These are phyloP conservation scores for Xylota segnis DNA, from an alignment of 2,888 invertebrate genomes.

Conservation along the genomic window DNA sequence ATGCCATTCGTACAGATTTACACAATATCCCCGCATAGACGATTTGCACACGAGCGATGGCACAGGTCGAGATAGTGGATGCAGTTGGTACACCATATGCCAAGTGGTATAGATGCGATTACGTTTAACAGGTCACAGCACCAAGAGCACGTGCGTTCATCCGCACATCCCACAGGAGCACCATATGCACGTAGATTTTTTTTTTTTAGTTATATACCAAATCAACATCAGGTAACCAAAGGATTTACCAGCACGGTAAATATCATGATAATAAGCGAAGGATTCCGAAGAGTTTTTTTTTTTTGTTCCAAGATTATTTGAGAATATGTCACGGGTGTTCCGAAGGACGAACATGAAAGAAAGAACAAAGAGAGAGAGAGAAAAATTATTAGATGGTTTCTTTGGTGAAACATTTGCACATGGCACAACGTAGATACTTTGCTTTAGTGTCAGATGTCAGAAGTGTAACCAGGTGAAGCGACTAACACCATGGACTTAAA, in stretches of 20 bases:
- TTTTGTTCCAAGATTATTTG: constrained; percentile 12
- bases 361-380: constrained; percentile 12
- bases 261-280: constrained; percentile 20
- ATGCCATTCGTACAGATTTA: constrained; percentile 17
- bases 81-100: constrained; percentile 42
- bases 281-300: constrained; percentile 29
- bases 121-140: constrained; percentile 64
- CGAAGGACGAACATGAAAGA: constrained; percentile 15
- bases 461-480: constrained; percentile 19
- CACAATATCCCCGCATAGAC: constrained; percentile 4
- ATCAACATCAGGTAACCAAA: constrained; percentile 30
- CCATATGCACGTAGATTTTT: constrained; percentile 23
- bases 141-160: constrained; percentile 44
- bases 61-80: constrained; percentile 20
- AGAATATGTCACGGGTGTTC: constrained; percentile 44
- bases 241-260: constrained; percentile 28
- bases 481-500: constrained; percentile 18
- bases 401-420: background rate
- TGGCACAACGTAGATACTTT: background rate
- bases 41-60: constrained; percentile 22
- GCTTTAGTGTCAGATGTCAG: background rate
- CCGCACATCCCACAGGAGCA: constrained; percentile 32
- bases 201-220: constrained; percentile 17
- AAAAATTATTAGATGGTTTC: constrained; percentile 21
- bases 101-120: constrained; percentile 47